Conservation (phyloP, 1,140 invertebrate genomes). For the Myzus persicae region DNA sequence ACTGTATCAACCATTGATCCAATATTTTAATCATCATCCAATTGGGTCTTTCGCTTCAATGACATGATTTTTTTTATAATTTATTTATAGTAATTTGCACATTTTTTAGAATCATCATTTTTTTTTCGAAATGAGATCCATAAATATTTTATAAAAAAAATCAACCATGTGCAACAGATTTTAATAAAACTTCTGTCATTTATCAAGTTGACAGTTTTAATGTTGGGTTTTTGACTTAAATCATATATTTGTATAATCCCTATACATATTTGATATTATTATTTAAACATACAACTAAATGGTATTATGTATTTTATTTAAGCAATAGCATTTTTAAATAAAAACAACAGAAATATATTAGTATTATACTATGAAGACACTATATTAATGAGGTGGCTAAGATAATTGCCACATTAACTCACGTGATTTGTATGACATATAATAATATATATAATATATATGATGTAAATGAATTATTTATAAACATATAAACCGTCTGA, state of each 20-base stretch:
- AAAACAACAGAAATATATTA: not conserved
- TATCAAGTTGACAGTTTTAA: conserved; percentile 44
- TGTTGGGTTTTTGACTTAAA: not conserved
- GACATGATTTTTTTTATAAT: not conserved
- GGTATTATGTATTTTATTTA: not conserved
- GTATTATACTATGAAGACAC: not conserved
- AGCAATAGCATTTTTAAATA: not conserved
- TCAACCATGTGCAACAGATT: not conserved
- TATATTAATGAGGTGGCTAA: not conserved
- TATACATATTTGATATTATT: not conserved
- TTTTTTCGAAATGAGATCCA: conserved; percentile 11
- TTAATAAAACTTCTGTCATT: conserved; percentile 37
- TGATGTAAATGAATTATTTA: too few relatives aligned
- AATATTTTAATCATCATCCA: not conserved
- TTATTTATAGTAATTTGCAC: not conserved
- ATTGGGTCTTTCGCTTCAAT: not conserved
- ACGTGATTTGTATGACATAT: not conserved
- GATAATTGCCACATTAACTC: not conserved
- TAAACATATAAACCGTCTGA: not conserved
- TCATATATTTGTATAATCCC: not conserved
- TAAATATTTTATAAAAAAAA: conserved; percentile 22
- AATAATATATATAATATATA: too few relatives aligned
- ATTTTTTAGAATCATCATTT: not conserved
- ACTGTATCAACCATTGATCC: not conserved
- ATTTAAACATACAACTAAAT: not conserved